Conservation (phyloP, 2,113 vertebrate genomes). For the Passer domesticus region DNA sequence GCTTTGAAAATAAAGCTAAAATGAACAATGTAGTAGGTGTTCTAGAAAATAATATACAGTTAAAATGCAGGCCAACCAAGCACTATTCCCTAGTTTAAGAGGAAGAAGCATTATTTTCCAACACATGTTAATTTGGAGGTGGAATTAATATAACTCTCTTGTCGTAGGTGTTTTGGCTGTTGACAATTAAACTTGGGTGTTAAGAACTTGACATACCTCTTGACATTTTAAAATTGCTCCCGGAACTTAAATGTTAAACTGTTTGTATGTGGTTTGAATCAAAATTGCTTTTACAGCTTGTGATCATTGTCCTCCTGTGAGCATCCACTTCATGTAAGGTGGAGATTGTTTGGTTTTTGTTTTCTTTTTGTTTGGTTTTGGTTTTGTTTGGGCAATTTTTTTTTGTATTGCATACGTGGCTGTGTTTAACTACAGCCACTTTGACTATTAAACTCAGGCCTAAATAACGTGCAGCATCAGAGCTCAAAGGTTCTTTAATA, state of each 20-base stretch:
- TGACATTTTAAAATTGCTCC: neutral
- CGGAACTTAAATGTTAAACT: neutral
- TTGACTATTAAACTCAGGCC: neutral
- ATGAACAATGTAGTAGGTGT: neutral
- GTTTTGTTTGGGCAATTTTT: neutral
- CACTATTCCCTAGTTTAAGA: neutral
- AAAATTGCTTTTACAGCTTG: neutral
- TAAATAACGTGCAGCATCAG: neutral
- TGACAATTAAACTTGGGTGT: neutral
- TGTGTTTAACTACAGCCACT: neutral
- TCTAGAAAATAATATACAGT: neutral
- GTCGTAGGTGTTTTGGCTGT: neutral
- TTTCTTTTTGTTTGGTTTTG: neutral
- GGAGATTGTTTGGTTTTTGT: neutral
- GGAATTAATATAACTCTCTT: neutral
- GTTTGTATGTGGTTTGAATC: neutral
- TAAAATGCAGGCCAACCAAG: neutral
- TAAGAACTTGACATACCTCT: neutral
- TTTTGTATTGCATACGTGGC: neutral
- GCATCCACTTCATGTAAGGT: neutral
- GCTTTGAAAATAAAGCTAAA: slow-evolving; percentile 18
- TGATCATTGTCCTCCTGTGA: neutral
- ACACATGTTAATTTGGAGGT: neutral
- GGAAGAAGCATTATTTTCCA: neutral
- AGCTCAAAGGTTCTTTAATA: neutral